These are phyloP conservation scores for Agrenia bidenticulata DNA, from an alignment of 2,888 invertebrate species.

Conservation along the genomic window DNA sequence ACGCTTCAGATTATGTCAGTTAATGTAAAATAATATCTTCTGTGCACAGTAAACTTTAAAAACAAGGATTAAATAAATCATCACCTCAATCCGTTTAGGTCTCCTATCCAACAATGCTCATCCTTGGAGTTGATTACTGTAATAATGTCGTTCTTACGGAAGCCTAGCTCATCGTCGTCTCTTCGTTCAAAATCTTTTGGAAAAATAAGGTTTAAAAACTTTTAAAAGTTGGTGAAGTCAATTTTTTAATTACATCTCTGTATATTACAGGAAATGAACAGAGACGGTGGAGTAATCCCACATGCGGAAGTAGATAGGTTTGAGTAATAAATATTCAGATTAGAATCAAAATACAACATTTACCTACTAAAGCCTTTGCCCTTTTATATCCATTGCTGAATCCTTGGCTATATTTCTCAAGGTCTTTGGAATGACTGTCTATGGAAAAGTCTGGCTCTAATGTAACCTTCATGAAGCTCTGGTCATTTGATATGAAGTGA, in stretches of 20 bases:
- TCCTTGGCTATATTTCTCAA: conserved; percentile 66
- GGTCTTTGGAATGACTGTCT: conserved; percentile 91
- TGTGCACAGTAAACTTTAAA: background rate
- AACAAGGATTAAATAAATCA: no score
- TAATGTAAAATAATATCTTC: no score
- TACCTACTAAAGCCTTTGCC: conserved; percentile 86
- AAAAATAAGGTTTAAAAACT: no score
- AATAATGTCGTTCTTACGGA: conserved; percentile 97
- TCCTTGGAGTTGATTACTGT: conserved; percentile 96
- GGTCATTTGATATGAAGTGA: conserved; percentile 92
- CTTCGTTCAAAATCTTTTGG: conserved; percentile 93
- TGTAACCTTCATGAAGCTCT: conserved; percentile 70
- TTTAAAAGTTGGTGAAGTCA: no score
- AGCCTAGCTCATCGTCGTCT: conserved; percentile 97
- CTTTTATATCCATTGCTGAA: conserved; percentile 68
- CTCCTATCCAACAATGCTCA: conserved; percentile 98
- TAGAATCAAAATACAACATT: conserved; percentile 26
- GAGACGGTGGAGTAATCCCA: no score
- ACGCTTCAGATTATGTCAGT: no score
- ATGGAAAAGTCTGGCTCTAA: conserved; percentile 90
- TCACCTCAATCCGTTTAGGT: conserved; percentile 83
- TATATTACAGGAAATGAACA: no score
- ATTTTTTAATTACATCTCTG: no score
- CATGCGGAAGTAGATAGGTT: background rate
- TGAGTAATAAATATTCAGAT: conserved; percentile 1